A percentile compares a stretch with the other conserved stretches of the same genome.
Conservation (phyloP, 53 echinoderm and acorn worm species). For the Holothuria leucospilota region DNA sequence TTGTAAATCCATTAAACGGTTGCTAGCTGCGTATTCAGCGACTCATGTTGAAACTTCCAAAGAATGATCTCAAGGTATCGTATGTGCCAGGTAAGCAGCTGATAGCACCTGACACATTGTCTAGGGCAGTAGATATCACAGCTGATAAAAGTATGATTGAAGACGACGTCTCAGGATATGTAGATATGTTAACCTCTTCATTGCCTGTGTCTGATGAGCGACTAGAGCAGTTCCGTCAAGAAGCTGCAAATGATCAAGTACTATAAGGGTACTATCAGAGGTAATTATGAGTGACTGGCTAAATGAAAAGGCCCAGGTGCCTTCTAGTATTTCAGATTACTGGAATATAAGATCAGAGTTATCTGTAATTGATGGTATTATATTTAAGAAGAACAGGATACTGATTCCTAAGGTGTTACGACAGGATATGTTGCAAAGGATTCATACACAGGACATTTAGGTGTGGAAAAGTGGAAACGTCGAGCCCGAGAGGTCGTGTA, state of each 20-base stretch:
- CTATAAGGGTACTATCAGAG: slow-evolving; percentile 34
- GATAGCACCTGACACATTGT: slow-evolving; percentile 56
- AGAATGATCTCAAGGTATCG: slow-evolving; percentile 48
- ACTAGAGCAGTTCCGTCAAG: too few relatives aligned
- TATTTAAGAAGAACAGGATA: slow-evolving; percentile 56
- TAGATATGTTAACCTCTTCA: slow-evolving; percentile 53
- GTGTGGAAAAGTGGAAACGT: slow-evolving; percentile 57
- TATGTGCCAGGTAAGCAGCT: too few relatives aligned
- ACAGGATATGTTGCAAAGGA: slow-evolving; percentile 56
- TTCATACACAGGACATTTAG: slow-evolving; percentile 58
- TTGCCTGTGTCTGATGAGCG: slow-evolving; percentile 46
- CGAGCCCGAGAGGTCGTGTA: slow-evolving; percentile 50
- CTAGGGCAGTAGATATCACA: slow-evolving; percentile 58
- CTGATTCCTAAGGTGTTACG: slow-evolving; percentile 45
- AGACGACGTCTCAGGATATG: slow-evolving; percentile 54
- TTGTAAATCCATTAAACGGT: slow-evolving; percentile 32
- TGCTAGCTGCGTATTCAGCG: slow-evolving; percentile 47
- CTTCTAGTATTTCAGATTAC: not conserved
- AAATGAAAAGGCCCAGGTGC: not conserved
- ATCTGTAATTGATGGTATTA: slow-evolving; percentile 48
- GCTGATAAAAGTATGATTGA: slow-evolving; percentile 19
- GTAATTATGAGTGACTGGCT: slow-evolving; percentile 33
- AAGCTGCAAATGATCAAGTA: too few relatives aligned
- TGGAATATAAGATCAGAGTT: slow-evolving; percentile 46
- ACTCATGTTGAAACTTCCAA: slow-evolving; percentile 50